phyloP scores from a whole-genome alignment of 2,888 invertebrate species.

The Salticus scenicus region DNA sequence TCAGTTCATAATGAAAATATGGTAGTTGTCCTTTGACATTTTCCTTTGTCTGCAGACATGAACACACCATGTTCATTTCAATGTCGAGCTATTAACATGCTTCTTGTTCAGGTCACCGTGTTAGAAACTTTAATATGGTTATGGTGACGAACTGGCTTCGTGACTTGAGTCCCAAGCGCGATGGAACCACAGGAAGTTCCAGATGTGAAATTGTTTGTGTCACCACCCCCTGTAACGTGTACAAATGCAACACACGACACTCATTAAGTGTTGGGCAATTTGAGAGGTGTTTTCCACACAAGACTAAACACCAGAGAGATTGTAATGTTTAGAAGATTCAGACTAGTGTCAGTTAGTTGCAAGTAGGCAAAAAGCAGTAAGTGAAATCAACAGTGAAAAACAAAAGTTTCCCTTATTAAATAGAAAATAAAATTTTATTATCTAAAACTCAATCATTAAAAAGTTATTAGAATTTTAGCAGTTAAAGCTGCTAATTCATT shows the following conservation, averaged over 20 bases:
- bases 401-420: no score
- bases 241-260: slow-evolving; percentile 53
- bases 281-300: slow-evolving; percentile 52
- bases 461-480: no score
- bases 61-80: not conserved
- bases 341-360: not conserved
- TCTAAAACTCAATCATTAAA: no score
- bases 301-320: slow-evolving; percentile 5
- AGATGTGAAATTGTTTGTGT: slow-evolving; percentile 47
- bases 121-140: slow-evolving; percentile 26
- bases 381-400: not conserved
- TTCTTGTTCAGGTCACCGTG: slow-evolving; percentile 6
- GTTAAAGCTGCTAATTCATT: no score
- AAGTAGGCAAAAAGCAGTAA: no score
- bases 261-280: slow-evolving; percentile 59
- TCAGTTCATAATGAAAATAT: not conserved
- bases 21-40: not conserved
- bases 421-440: no score
- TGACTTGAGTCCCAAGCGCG: slow-evolving; percentile 54
- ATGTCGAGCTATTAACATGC: not conserved
- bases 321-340: not conserved
- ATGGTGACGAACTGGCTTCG: slow-evolving; percentile 41
- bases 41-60: no score
- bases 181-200: slow-evolving; percentile 61
- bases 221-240: slow-evolving; percentile 44